These are phyloP conservation scores for Philonicus albiceps DNA, from an alignment of 2,888 invertebrate genomes.

Conservation along the genomic window DNA sequence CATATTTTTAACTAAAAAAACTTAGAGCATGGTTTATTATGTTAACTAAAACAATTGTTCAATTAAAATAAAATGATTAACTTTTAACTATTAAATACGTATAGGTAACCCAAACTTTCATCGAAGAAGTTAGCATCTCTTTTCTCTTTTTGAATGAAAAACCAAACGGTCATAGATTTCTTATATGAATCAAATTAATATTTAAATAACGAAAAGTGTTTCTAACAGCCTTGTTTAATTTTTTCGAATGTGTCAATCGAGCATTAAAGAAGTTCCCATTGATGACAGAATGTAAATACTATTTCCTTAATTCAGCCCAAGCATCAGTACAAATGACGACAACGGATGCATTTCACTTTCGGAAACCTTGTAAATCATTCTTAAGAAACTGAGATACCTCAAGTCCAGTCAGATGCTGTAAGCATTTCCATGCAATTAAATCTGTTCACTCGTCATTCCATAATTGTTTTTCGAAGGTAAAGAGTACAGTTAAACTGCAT, in stretches of 20 bases:
- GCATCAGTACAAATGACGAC: neutral
- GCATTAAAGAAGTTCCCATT: neutral
- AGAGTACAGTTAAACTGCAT: neutral
- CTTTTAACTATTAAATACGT: too few species aligned
- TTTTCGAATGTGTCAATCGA: neutral
- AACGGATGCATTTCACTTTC: constrained; percentile 22
- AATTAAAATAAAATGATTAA: too few species aligned
- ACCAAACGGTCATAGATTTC: too few species aligned
- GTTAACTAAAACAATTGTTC: too few species aligned
- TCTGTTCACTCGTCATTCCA: constrained; percentile 6
- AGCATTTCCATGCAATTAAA: constrained; percentile 12
- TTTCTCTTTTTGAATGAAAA: too few species aligned
- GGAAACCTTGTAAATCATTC: constrained; percentile 14
- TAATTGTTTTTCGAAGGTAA: constrained; percentile 18
- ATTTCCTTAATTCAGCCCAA: neutral
- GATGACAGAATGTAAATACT: neutral
- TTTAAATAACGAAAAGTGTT: too few species aligned
- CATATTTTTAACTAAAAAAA: too few species aligned
- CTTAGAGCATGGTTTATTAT: too few species aligned
- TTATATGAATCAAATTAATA: too few species aligned
- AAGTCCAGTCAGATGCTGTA: neutral
- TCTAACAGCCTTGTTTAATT: too few species aligned
- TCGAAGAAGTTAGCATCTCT: too few species aligned
- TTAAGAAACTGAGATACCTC: neutral
- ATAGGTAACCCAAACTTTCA: too few species aligned